phyloP scores from a whole-genome alignment of 2,113 vertebrate genomes.

The Axis porcinus region DNA sequence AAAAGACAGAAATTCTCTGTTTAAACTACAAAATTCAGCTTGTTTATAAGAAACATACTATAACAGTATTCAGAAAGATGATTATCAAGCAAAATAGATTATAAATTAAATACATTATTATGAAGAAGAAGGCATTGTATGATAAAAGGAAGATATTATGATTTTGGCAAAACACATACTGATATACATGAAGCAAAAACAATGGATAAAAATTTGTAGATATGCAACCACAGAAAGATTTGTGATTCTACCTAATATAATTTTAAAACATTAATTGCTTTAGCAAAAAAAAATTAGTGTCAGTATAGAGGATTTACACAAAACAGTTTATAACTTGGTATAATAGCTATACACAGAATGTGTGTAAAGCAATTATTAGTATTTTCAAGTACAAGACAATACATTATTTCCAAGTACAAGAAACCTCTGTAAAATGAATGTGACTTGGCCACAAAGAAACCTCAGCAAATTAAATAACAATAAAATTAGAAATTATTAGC shows the following conservation, averaged over 20 bases:
- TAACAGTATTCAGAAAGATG: neutral
- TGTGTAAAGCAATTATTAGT: neutral
- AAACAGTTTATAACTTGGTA: neutral
- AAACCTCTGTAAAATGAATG: neutral
- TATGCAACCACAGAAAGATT: neutral
- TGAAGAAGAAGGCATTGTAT: neutral
- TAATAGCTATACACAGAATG: neutral
- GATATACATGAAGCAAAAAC: neutral
- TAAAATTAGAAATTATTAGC: neutral
- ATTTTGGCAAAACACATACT: neutral
- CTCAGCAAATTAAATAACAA: neutral
- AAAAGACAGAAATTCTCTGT: neutral
- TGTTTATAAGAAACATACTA: neutral
- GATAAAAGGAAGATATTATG: neutral
- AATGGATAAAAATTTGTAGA: neutral
- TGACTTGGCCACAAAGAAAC: neutral
- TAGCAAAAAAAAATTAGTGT: neutral
- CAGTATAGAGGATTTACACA: neutral
- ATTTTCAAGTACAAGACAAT: neutral
- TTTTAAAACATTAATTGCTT: neutral
- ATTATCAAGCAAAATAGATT: neutral
- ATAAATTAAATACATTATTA: neutral
- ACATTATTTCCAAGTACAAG: neutral
- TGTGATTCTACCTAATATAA: neutral
- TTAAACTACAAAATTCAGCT: neutral